phyloP scores from a whole-genome alignment of 23 tunicate species.

The Ascidia mentula region DNA sequence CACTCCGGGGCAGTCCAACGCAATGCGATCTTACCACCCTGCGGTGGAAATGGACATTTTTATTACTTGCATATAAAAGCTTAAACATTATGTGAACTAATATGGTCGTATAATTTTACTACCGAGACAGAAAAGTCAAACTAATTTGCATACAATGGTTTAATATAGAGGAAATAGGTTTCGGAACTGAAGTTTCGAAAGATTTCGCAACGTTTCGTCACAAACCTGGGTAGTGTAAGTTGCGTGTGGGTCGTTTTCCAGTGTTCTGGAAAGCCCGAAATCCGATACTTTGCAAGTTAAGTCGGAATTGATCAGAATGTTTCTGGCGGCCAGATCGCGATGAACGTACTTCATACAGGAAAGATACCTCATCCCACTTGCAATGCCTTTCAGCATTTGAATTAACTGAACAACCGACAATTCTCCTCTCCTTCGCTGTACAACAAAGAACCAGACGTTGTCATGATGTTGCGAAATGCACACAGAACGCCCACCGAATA shows the following conservation, averaged over 20 bases:
- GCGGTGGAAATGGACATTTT: not conserved
- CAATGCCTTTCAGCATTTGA: slow-evolving; percentile 57
- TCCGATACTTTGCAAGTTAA: slow-evolving; percentile 73
- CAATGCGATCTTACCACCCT: slow-evolving; percentile 67
- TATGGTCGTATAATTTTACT: too few relatives aligned
- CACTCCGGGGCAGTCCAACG: slow-evolving; percentile 71
- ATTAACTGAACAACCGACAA: slow-evolving; percentile 39
- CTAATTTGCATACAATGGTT: too few relatives aligned
- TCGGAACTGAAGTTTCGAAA: too few relatives aligned
- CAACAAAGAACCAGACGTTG: not conserved
- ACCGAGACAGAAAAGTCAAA: too few relatives aligned
- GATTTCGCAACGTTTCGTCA: too few relatives aligned
- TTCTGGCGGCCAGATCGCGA: slow-evolving; percentile 89
- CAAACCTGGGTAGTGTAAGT: slow-evolving; percentile 88
- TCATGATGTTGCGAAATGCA: not conserved
- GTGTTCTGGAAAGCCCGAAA: slow-evolving; percentile 76
- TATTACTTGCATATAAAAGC: too few relatives aligned
- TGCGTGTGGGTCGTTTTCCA: slow-evolving; percentile 76
- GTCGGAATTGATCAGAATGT: slow-evolving; percentile 62
- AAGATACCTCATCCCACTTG: slow-evolving; percentile 80
- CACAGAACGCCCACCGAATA: too few relatives aligned
- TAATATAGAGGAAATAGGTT: too few relatives aligned
- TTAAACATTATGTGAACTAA: too few relatives aligned
- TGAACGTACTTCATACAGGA: slow-evolving; percentile 73
- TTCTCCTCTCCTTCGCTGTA: slow-evolving; percentile 6